Evolutionary conservation across 2,797 vertebrate species (phyloP), one percentile per base, ranked within the genome.

Genomic region (Rhincodon typus): DNA sequence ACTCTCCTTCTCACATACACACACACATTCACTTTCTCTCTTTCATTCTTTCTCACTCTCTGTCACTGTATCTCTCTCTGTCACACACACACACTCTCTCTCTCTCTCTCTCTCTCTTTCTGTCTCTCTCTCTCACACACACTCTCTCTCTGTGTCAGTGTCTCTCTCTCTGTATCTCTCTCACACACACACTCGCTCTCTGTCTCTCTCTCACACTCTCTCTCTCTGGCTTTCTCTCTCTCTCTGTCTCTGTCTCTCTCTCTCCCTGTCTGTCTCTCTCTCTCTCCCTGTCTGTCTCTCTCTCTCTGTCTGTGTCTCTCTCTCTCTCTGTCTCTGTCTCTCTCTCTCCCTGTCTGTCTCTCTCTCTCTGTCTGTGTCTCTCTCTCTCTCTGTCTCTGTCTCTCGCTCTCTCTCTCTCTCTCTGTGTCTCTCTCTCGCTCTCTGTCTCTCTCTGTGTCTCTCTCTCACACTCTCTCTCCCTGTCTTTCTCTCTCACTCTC

Each of bases 161-260:
- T 66, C 46, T 94, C 84, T 38, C 10, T 46, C 82, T 69, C 95
- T 95, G 93, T 67, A 13, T n/a, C n/a, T n/a, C n/a, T n/a, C n/a
- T n/a, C n/a, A n/a, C n/a, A n/a, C n/a, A n/a, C n/a, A n/a, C n/a
- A n/a, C n/a, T 94, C 95, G 86, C 15, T 53, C 96, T 67, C 94
- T 17, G 0, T 38, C 13, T 30, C 7, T 38, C 62, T 38, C 27
- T 79, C 96, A 79, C 46, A 96, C 98, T 98, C 98, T 99, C 46
- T 98, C 98, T 34, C 7, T 13, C 23, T 82, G 96, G 79, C 46
- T 96, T 98, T 98, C 98, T 99, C 42, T 98, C 98, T 34, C 0
- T 30, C 72, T 30, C 72, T 77, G 4, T 94, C 4, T 15, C 66
- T 66, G 6, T 66, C 66, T 15, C 66, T 15, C 5, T 6, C 66